Evolutionary conservation across 2,113 vertebrate genomes (phyloP), one percentile per base, ranked within the genome.

Genomic region (Muntiacus muntjak): DNA sequence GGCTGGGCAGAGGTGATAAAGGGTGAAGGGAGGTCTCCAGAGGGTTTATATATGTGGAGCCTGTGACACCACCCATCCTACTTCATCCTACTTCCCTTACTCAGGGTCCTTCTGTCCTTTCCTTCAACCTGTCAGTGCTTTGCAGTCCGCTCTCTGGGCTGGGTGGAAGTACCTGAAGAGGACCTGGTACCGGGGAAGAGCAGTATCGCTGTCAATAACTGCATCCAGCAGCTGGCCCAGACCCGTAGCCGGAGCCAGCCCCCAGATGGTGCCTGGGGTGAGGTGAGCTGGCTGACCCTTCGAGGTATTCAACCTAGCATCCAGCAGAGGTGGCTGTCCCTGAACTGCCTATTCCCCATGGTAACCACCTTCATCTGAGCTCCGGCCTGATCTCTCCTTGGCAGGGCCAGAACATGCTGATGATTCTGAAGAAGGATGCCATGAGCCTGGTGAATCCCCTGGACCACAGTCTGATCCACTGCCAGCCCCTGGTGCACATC

Each of bases 101-200:
- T 90, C 86, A 85, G 19, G 74, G 26, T 17, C 23, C 7, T 23
- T 40, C 0, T 60, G 43, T 16, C 28, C 94, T 54, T 97, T 95
- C 86, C 78, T 58, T 83, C 33, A 64, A 83, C 71, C 90, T 2
- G 0, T 96, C 98, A 99, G 99, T 99, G 99, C 91, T 99, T 99
- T 78, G 99, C 99, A 0, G 99, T 99, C 83, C 99, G 99, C 10
- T 99, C 99, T 0, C 98, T 99, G 97, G 99, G 99, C 62, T 99
- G 99, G 99, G 99, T 99, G 96, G 99, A 99, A 98, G 99, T 99
- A 87, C 99, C 99, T 0, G 99, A 99, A 98, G 99, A 99, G 97
- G 99, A 99, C 97, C 96, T 99, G 96, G 99, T 99, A 82, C 99
- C 99, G 0, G 99, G 99, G 33, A 99, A 99, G 97, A 99, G 99